Evolutionary conservation across 2,888 invertebrate species (phyloP).

Genomic region (Myopa tessellatipennis): DNA sequence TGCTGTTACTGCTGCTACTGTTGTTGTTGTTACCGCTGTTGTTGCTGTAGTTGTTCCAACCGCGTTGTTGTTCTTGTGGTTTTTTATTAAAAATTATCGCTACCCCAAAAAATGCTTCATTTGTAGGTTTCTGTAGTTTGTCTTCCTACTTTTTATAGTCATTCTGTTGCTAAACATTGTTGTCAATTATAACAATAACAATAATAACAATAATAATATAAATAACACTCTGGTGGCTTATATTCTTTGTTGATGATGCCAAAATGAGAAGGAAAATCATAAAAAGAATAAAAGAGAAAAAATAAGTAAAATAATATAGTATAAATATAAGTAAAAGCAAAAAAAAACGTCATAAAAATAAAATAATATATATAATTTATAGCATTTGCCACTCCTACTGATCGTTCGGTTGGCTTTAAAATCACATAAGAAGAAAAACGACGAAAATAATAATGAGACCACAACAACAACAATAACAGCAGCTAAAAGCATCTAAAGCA

Average conservation of each 20-base stretch:
- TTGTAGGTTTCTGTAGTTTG: not conserved
- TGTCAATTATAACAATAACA: no score
- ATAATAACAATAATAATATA: no score
- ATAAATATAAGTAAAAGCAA: not conserved
- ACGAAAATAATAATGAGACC: constrained; percentile 6
- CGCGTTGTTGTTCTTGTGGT: constrained; percentile 19
- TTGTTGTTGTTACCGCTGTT: constrained; percentile 16
- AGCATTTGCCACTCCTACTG: constrained; percentile 51
- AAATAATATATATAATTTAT: constrained; percentile 48
- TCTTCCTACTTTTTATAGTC: not conserved
- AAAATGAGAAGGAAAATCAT: no score
- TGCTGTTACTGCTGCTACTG: not conserved
- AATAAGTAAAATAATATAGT: not conserved
- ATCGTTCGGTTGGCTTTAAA: constrained; percentile 39
- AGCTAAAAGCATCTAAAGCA: constrained; percentile 27
- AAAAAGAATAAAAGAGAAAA: no score
- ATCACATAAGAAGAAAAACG: constrained; percentile 36
- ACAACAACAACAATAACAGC: constrained; percentile 11
- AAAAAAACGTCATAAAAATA: not conserved
- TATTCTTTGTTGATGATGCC: no score
- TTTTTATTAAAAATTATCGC: not conserved
- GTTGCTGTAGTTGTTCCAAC: constrained; percentile 4
- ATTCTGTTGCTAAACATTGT: no score
- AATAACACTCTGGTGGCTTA: no score
- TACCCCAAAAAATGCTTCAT: not conserved